A percentile compares a stretch with the other conserved stretches of the same genome.
Evolutionary conservation across 2,888 invertebrate genomes (phyloP).

Genomic region (Aleiodes leptofemur): DNA sequence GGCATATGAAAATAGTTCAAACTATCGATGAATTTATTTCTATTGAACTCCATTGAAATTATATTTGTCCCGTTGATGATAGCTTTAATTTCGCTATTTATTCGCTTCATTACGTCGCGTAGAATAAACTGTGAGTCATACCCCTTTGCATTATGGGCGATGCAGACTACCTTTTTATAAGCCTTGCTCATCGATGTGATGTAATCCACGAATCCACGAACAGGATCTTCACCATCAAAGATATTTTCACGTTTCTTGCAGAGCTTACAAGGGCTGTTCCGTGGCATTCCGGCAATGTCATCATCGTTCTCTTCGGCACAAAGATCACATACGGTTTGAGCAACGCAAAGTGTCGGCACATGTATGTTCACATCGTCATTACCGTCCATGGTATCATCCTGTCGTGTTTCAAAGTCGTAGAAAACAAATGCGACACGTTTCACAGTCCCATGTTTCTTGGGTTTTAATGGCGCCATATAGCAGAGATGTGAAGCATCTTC

Average conservation of each 20-base stretch:
- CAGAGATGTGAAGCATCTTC: background rate
- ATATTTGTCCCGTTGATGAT: too few relatives aligned
- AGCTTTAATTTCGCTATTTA: too few relatives aligned
- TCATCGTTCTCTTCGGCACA: background rate
- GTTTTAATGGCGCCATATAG: background rate
- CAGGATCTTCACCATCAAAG: too few relatives aligned
- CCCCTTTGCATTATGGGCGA: background rate
- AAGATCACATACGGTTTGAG: background rate
- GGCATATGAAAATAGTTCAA: conserved; percentile 1
- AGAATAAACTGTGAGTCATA: background rate
- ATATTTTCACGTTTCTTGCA: background rate
- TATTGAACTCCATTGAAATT: too few relatives aligned
- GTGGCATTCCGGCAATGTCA: background rate
- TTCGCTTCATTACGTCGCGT: too few relatives aligned
- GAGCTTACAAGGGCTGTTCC: background rate
- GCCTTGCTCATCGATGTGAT: background rate
- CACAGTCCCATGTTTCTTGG: background rate
- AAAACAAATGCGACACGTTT: conserved; percentile 5
- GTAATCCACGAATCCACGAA: too few relatives aligned
- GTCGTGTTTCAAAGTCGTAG: background rate
- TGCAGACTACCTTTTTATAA: background rate
- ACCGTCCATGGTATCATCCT: background rate
- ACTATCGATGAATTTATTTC: background rate
- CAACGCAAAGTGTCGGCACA: background rate
- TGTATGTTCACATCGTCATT: background rate